A percentile compares a stretch with the other conserved stretches of the same genome.
phyloP scores from a whole-genome alignment of 37 sponge, comb jelly and placozoan species.

The Oopsacas minuta region DNA sequence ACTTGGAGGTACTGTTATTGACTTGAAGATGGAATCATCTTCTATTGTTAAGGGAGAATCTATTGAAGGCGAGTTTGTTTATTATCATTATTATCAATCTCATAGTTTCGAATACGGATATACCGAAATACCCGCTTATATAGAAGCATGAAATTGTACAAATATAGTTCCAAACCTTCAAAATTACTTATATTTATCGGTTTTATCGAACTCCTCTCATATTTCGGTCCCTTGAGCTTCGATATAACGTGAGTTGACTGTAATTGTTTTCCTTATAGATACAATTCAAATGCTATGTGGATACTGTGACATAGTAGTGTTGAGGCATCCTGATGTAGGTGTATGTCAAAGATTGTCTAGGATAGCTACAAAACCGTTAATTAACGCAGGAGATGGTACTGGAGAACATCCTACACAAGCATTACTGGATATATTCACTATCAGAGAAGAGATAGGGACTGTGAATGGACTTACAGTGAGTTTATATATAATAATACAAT shows the following conservation, averaged over 20 bases:
- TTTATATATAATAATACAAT: neutral
- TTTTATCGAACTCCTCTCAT: no score
- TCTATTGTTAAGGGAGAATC: constrained; percentile 93
- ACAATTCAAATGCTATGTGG: constrained; percentile 73
- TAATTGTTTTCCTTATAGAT: no score
- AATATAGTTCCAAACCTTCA: no score
- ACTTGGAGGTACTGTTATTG: constrained; percentile 70
- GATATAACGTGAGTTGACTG: no score
- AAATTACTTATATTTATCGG: no score
- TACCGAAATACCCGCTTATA: no score
- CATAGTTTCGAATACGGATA: no score
- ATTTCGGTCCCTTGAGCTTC: no score
- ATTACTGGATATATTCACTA: constrained; percentile 92
- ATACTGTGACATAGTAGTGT: constrained; percentile 83
- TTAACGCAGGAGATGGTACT: constrained; percentile 93
- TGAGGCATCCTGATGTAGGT: constrained; percentile 83
- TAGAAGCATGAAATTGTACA: no score
- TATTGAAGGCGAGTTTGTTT: constrained; percentile 66
- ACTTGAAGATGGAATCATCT: constrained; percentile 52
- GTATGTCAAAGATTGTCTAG: constrained; percentile 29
- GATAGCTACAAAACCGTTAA: constrained; percentile 57
- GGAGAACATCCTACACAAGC: constrained; percentile 99
- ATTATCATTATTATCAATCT: neutral
- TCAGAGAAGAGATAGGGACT: constrained; percentile 96
- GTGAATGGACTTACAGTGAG: constrained; percentile 92